Conservation (phyloP, 2,113 vertebrate genomes). For the Lophius piscatorius region DNA sequence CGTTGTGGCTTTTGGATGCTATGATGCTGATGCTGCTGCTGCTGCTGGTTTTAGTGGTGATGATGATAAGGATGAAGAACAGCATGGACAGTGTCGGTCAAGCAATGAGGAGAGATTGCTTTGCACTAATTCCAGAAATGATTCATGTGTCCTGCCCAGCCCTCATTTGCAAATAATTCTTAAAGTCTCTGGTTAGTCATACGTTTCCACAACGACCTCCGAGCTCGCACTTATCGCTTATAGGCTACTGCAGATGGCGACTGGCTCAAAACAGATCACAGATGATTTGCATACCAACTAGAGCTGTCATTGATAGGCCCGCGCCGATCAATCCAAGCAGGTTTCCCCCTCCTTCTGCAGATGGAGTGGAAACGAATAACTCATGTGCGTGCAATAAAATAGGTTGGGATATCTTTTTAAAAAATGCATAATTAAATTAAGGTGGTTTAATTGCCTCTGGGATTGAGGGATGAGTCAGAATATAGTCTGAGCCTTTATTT, state of each 20-base stretch:
- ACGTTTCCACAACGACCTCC: too few species aligned
- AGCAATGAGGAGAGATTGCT: too few species aligned
- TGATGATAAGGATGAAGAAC: conserved; percentile 25
- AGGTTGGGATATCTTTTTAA: background rate
- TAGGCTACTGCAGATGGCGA: too few species aligned
- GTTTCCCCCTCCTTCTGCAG: background rate
- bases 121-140: conserved; percentile 44
- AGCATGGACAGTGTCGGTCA: conserved; percentile 34
- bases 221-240: too few species aligned
- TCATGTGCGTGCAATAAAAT: too few species aligned
- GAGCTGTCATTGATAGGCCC: conserved; percentile 35
- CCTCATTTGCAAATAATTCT: conserved; percentile 42
- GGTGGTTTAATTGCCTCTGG: conserved; percentile 27
- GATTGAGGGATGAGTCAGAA: conserved; percentile 10
- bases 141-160: conserved; percentile 33
- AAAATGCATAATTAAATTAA: conserved; percentile 29
- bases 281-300: conserved; percentile 46
- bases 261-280: conserved; percentile 27
- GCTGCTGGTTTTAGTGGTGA: conserved; percentile 1
- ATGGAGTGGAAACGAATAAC: background rate
- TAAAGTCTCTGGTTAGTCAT: conserved; percentile 36
- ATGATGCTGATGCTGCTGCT: conserved; percentile 14
- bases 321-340: too few species aligned
- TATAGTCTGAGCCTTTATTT: conserved; percentile 1
- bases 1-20: too few species aligned